Percentiles rank a stretch among this genome's conserved stretches.
These are phyloP conservation scores for Phoenicopterus ruber DNA, from an alignment of 2,113 vertebrate genomes.

Conservation along the genomic window DNA sequence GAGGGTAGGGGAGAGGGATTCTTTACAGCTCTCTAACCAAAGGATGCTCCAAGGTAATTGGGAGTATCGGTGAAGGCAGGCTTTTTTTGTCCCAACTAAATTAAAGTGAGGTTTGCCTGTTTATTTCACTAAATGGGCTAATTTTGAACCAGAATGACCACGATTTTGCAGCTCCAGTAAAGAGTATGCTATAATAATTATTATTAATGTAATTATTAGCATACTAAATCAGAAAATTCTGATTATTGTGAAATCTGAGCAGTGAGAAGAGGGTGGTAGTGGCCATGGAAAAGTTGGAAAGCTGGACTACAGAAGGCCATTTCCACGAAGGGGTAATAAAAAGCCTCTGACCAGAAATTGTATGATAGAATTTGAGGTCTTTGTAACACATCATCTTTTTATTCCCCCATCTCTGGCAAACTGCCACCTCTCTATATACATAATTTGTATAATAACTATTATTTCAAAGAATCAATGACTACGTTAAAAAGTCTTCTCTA, in stretches of 20 bases:
- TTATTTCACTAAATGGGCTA: not conserved
- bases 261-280: not conserved
- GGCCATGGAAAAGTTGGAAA: not conserved
- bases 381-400: not conserved
- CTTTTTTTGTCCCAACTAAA: not conserved
- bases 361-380: not conserved
- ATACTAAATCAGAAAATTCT: not conserved
- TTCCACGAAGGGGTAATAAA: not conserved
- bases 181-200: not conserved
- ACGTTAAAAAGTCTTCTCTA: not conserved
- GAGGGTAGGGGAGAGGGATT: not conserved
- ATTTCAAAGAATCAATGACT: not conserved
- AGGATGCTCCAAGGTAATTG: not conserved
- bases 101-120: not conserved
- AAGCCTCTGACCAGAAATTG: not conserved
- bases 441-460: not conserved
- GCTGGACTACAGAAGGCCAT: not conserved
- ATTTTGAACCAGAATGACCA: not conserved
- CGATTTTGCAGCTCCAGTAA: not conserved
- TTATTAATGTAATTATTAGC: not conserved
- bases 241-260: not conserved
- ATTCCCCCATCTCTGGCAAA: not conserved
- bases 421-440: not conserved
- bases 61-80: not conserved
- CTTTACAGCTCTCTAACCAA: not conserved